Evolutionary conservation across 92 coral and sea anemone species (phyloP).

Genomic region (Paramuricea clavata): DNA sequence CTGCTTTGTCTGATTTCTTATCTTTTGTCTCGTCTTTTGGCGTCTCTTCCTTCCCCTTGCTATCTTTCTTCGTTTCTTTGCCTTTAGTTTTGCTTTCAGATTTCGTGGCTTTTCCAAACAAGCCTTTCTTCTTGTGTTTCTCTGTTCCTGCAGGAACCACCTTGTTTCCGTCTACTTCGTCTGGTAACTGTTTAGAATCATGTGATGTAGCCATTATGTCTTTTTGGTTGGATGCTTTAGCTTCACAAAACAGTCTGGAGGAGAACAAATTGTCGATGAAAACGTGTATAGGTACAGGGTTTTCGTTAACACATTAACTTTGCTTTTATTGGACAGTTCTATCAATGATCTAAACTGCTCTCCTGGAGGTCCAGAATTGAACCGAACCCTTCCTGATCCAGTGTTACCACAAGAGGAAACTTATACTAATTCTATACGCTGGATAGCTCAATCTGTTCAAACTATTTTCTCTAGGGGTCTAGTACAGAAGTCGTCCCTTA

Average conservation of each 20-base stretch:
- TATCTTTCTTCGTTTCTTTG: background rate
- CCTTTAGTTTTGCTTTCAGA: background rate
- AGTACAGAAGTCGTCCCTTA: too few species aligned
- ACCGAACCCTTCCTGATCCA: too few species aligned
- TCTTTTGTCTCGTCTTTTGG: background rate
- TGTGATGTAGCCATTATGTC: background rate
- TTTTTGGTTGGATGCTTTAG: background rate
- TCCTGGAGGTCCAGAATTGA: background rate
- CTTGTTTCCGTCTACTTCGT: background rate
- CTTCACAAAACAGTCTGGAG: too few species aligned
- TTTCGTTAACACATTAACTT: too few species aligned
- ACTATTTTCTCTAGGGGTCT: background rate
- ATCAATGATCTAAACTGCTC: background rate
- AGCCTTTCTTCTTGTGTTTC: constrained; percentile 8
- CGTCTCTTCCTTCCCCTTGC: background rate
- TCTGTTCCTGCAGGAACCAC: background rate
- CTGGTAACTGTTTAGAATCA: background rate
- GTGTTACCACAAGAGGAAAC: too few species aligned
- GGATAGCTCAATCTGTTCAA: background rate
- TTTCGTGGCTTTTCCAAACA: background rate
- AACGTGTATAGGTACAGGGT: background rate
- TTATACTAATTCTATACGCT: too few species aligned
- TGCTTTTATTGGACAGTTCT: background rate
- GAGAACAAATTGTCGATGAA: background rate
- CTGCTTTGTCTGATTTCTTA: constrained; percentile 4